A percentile compares a stretch with the other conserved stretches of the same genome.
Conservation (phyloP, 2,797 vertebrate genomes). For the Gobionotothen gibberifrons region DNA sequence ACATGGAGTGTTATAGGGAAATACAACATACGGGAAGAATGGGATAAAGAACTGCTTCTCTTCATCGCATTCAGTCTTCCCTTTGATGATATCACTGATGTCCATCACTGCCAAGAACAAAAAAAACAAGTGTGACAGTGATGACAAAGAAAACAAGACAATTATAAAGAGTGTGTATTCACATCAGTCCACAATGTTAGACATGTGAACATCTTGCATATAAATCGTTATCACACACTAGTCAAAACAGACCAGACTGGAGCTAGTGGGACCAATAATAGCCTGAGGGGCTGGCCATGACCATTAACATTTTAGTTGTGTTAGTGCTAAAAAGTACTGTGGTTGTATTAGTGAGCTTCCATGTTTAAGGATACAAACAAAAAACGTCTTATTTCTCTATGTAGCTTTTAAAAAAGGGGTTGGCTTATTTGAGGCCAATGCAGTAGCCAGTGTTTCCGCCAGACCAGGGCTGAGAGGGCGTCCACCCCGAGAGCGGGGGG, state of each 20-base stretch:
- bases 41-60: slow-evolving; percentile 98
- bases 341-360: not conserved
- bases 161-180: slow-evolving; percentile 11
- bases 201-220: not conserved
- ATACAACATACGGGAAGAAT: slow-evolving; percentile 90
- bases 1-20: slow-evolving; percentile 1
- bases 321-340: slow-evolving; percentile 22
- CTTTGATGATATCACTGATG: slow-evolving; percentile 97
- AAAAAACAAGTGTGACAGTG: slow-evolving; percentile 46
- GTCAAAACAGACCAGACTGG: not conserved
- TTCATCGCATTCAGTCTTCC: slow-evolving; percentile 95
- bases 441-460: no score
- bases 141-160: slow-evolving; percentile 32
- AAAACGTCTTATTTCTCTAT: no score
- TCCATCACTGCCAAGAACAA: slow-evolving; percentile 91
- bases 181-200: slow-evolving; percentile 22
- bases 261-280: slow-evolving; percentile 1
- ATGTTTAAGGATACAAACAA: slow-evolving; percentile 6
- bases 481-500: no score
- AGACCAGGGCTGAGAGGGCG: no score
- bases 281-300: not conserved
- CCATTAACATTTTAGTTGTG: slow-evolving; percentile 44
- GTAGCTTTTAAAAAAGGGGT: no score
- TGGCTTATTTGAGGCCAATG: no score
- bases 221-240: not conserved